Percentiles rank a stretch among this genome's conserved stretches.
These are phyloP conservation scores for Xestia c-nigrum DNA, from an alignment of 2,888 invertebrate genomes.

Conservation along the genomic window DNA sequence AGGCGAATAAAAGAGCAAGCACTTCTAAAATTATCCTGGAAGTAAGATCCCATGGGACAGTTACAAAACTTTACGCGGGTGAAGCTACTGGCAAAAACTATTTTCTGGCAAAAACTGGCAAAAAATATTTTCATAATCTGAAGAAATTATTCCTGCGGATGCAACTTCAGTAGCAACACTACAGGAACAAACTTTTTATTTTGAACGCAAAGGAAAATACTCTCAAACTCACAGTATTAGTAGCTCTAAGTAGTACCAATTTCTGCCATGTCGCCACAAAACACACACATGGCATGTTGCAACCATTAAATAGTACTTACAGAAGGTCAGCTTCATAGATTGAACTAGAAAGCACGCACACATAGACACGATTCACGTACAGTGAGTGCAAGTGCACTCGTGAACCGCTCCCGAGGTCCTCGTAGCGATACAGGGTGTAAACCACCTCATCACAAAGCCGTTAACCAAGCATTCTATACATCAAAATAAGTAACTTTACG, in stretches of 20 bases:
- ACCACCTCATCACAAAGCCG: too few species aligned
- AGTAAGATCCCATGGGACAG: too few species aligned
- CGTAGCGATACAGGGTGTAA: too few species aligned
- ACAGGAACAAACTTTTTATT: background rate
- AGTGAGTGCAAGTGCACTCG: background rate
- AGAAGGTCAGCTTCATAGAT: background rate
- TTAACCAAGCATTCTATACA: too few species aligned
- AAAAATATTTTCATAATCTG: too few species aligned
- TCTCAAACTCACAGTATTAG: background rate
- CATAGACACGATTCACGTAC: background rate
- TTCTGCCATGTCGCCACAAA: background rate
- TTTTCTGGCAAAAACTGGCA: too few species aligned
- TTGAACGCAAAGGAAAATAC: background rate
- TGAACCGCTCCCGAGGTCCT: background rate
- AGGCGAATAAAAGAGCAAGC: too few species aligned
- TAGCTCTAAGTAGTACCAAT: conserved; percentile 2
- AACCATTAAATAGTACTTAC: background rate
- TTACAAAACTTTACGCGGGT: too few species aligned
- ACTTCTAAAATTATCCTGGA: too few species aligned
- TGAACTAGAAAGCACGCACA: background rate
- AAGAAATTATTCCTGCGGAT: too few species aligned
- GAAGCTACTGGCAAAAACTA: too few species aligned
- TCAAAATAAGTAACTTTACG: too few species aligned
- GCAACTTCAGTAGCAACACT: background rate
- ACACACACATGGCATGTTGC: background rate